phyloP scores from a whole-genome alignment of 2,113 vertebrate genomes.

The Psammodynastes pulverulentus region DNA sequence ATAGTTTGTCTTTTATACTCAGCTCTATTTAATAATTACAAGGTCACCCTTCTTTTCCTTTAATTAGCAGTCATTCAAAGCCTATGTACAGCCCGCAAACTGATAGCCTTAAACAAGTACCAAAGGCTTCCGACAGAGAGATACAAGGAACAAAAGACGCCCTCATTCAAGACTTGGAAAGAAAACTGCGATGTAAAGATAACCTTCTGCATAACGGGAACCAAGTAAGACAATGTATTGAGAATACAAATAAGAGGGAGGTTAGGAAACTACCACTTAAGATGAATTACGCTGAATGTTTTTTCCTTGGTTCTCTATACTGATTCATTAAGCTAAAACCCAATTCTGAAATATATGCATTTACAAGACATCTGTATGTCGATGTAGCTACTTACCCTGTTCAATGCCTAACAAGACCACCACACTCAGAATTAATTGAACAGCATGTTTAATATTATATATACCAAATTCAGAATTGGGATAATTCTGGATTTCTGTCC shows the following conservation, averaged over 20 bases:
- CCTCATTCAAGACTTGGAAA: constrained; percentile 93
- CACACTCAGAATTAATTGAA: not conserved
- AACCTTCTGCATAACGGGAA: constrained; percentile 80
- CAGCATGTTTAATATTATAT: not conserved
- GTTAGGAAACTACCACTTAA: not conserved
- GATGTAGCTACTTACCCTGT: not conserved
- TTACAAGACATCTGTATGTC: not conserved
- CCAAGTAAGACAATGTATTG: constrained; percentile 75
- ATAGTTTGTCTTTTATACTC: not conserved
- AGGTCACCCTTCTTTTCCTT: constrained; percentile 27
- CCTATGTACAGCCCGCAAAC: constrained; percentile 78
- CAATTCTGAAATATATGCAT: not conserved
- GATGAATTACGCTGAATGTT: not conserved
- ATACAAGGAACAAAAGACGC: constrained; percentile 95
- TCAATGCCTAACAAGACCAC: not conserved
- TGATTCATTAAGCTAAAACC: not conserved
- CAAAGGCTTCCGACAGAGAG: constrained; percentile 84
- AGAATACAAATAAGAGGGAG: not conserved
- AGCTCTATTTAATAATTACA: not conserved
- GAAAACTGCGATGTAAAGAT: constrained; percentile 88
- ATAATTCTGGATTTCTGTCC: not conserved
- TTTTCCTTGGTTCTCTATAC: not conserved
- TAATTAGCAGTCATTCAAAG: constrained; percentile 75
- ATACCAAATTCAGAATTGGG: not conserved
- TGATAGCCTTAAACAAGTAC: constrained; percentile 68